A percentile compares a stretch with the other conserved stretches of the same genome.
phyloP scores from a whole-genome alignment of 1,140 invertebrate species.

The Drosophila ambigua region DNA sequence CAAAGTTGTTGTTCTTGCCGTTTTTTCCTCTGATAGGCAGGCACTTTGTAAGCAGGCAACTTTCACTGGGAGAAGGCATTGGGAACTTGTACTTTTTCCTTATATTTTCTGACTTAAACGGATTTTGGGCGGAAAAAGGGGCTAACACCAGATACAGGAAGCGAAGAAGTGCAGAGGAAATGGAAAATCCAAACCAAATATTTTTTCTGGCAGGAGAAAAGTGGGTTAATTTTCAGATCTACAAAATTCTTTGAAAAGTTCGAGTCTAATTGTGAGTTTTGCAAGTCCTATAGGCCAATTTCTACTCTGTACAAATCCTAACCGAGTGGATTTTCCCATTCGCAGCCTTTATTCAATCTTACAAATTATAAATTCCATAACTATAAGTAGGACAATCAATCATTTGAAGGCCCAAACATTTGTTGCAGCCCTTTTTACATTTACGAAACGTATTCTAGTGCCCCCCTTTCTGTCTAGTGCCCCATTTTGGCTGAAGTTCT shows the following conservation, averaged over 20 bases:
- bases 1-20: slow-evolving; percentile 57
- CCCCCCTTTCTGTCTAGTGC: slow-evolving; percentile 14
- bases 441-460: neutral
- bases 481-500: slow-evolving; percentile 42
- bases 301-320: too few relatives aligned
- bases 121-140: slow-evolving; percentile 39
- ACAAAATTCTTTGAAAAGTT: too few relatives aligned
- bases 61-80: slow-evolving; percentile 45
- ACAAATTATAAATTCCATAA: too few relatives aligned
- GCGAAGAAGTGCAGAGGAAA: slow-evolving; percentile 39
- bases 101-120: slow-evolving; percentile 50
- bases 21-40: slow-evolving; percentile 61
- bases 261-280: too few relatives aligned
- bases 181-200: slow-evolving; percentile 20
- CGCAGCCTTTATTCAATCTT: too few relatives aligned
- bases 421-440: too few relatives aligned
- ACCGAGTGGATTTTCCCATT: too few relatives aligned
- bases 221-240: too few relatives aligned
- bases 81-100: slow-evolving; percentile 60
- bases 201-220: neutral
- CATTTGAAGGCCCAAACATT: too few relatives aligned
- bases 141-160: slow-evolving; percentile 23
- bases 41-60: slow-evolving; percentile 66
- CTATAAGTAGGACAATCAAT: too few relatives aligned
- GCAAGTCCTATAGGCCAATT: too few relatives aligned